Conservation (phyloP, 2,888 invertebrate genomes). For the Drosophila affinis region DNA sequence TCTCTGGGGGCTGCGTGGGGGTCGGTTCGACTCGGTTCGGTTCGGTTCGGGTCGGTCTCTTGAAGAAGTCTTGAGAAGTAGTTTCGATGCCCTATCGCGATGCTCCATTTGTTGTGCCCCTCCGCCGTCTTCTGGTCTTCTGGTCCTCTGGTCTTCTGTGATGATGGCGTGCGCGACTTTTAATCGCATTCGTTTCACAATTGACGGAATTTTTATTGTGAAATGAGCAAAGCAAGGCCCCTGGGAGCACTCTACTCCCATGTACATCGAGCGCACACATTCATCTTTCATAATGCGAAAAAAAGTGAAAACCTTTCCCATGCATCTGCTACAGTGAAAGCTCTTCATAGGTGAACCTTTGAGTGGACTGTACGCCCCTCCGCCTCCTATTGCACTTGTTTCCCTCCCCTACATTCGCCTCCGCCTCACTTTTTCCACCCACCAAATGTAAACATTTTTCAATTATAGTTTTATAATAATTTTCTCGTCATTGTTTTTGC, state of each 20-base stretch:
- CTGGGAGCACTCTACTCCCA: slow-evolving; percentile 43
- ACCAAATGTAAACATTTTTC: slow-evolving; percentile 56
- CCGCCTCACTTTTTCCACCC: slow-evolving; percentile 29
- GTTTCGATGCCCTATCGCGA: slow-evolving; percentile 61
- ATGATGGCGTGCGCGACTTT: slow-evolving; percentile 70
- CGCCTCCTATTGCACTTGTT: background rate
- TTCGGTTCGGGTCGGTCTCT: slow-evolving; percentile 19
- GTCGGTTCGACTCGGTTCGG: slow-evolving; percentile 23
- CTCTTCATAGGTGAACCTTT: slow-evolving; percentile 5
- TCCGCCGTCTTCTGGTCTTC: background rate
- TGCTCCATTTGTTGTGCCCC: slow-evolving; percentile 64
- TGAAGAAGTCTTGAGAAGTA: slow-evolving; percentile 24
- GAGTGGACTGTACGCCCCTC: slow-evolving; percentile 2
- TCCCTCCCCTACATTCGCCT: background rate
- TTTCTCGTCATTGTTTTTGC: slow-evolving; percentile 75
- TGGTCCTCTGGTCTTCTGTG: slow-evolving; percentile 6
- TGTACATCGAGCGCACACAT: background rate
- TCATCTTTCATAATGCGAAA: slow-evolving; percentile 44
- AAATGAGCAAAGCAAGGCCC: slow-evolving; percentile 60
- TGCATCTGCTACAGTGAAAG: slow-evolving; percentile 43
- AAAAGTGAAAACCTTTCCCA: slow-evolving; percentile 51
- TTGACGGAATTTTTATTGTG: slow-evolving; percentile 77
- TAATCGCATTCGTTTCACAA: slow-evolving; percentile 79
- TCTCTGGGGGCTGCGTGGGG: slow-evolving; percentile 61
- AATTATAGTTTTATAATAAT: slow-evolving; percentile 70